Base-by-base conservation (phyloP, 2,888 invertebrate species). In the Myopa tessellatipennis region DNA sequence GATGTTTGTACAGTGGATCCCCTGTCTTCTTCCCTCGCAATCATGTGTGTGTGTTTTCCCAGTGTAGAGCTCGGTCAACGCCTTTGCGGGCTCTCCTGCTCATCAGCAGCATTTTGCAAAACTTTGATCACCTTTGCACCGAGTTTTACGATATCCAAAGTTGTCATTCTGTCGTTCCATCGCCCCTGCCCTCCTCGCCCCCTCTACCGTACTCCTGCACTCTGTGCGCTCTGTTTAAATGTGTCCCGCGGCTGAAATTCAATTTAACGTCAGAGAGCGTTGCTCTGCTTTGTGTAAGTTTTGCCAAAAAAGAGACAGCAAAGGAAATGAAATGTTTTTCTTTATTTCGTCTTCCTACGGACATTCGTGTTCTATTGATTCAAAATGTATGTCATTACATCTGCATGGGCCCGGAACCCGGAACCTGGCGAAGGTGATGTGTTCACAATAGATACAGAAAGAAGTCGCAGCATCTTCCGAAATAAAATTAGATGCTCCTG, bases 351-450 rank as follows among this genome's bases (percentile, higher is more conserved):
- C 26, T 76, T 26, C 52, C 50, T 50, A 55, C 10, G 40, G 4
- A 61, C 45, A 36, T 3, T 52, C 18, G 36, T 26, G 7, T 45
- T 12, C 83, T 81, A 85, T 86, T 87, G 87, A 86, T 86, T 85
- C 84, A 86, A 86, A 87, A 85, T 85, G 86, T 85, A 86, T 87
- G 87, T 85, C 83, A 87, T 86, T 87, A 84, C 83, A 81, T 80
- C 81, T 81, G 80, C 82, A 45, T 26, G 26, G 26, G 26, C 26
- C 45, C 40, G 4, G 40, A 40, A 40, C 40, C 45, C 10, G 45
- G 10, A 45, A 45, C 10, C 45, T 45, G 45, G 10, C 10, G 45
- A 45, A 45, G 45, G 45, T 10, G 45, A 26, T 26, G 26, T 26
- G 26, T 26, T 26, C 26, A 45, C 45, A 45, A 45, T 45, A 45